Evolutionary conservation across 2,888 invertebrate species (phyloP), one percentile per base, ranked within the genome.

Genomic region (Drepanosiphum platanoidis): DNA sequence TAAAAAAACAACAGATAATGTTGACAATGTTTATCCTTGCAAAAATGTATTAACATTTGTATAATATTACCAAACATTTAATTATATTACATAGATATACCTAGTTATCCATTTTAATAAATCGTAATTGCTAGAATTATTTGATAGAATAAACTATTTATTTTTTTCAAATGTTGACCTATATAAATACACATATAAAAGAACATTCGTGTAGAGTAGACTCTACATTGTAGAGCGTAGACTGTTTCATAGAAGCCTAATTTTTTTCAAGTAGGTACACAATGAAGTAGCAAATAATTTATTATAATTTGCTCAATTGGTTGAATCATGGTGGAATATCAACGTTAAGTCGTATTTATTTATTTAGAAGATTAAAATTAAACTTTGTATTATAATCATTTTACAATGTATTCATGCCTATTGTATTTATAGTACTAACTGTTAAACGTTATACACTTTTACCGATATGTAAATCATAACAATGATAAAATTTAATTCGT

Each of bases 1-100:
- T 64, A 42, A 30, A 68, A 80, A 34, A 80, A 70, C 34, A 68
- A 80, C 15, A 80, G 8, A 46, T 70, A 52, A 68, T 32, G 4
- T 36, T 52, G 42, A 52, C 46, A 34, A 27, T 70, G 34, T 68
- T 68, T 68, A 13, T 34, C 52, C 13, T 36, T n/a, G 34, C 11
- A 80, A n/a, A n/a, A 46, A 68, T 68, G 9, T 52, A 79, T 75
- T 68, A 34, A 68, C 34, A 66, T 79, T 66, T 34, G 13, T 66
- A 13, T 42, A 32, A 42, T 2, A 66, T 66, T 46, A 74, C 22
- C 52, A n/a, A n/a, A n/a, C n/a, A 61, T 61, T 61, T 22, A 61
- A 61, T 61, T 61, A 8, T n/a, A n/a, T n/a, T 52, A 52, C 18
- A 52, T 7, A 3, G 52, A 52, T 52, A 18, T 52, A 15, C 15